These are phyloP conservation scores for Plestiodon gilberti DNA, from an alignment of 2,113 vertebrate genomes.

Conservation along the genomic window DNA sequence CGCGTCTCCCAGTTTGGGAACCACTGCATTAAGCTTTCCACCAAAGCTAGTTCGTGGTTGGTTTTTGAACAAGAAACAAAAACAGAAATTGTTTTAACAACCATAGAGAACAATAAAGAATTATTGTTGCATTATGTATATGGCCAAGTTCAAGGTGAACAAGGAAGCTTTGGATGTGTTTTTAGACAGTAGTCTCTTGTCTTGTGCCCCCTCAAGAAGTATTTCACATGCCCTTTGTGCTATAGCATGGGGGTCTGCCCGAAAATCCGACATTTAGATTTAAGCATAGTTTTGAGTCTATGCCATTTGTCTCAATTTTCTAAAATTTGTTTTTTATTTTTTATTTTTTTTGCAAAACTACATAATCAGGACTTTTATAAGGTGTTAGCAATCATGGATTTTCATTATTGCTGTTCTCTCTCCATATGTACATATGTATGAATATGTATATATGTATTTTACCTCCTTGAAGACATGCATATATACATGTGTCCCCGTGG, in stretches of 20 bases:
- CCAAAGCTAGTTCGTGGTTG: not conserved
- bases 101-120: not conserved
- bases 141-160: not conserved
- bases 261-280: too few species aligned
- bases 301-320: constrained; percentile 43
- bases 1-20: too few species aligned
- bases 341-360: constrained; percentile 28
- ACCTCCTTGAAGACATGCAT: constrained; percentile 73
- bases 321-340: constrained; percentile 3
- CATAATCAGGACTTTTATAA: constrained; percentile 22
- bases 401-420: constrained; percentile 64
- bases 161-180: not conserved
- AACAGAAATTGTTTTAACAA: not conserved
- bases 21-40: not conserved
- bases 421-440: constrained; percentile 83
- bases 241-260: too few species aligned
- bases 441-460: constrained; percentile 76
- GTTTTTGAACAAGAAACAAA: not conserved
- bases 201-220: too few species aligned
- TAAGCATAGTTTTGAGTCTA: constrained; percentile 10
- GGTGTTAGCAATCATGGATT: constrained; percentile 41
- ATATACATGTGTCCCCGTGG: constrained; percentile 82
- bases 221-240: too few species aligned
- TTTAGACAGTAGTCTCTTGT: too few species aligned
- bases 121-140: not conserved